These are phyloP conservation scores for Drosophila glabriapex DNA, from an alignment of 2,888 invertebrate genomes.

Conservation along the genomic window DNA sequence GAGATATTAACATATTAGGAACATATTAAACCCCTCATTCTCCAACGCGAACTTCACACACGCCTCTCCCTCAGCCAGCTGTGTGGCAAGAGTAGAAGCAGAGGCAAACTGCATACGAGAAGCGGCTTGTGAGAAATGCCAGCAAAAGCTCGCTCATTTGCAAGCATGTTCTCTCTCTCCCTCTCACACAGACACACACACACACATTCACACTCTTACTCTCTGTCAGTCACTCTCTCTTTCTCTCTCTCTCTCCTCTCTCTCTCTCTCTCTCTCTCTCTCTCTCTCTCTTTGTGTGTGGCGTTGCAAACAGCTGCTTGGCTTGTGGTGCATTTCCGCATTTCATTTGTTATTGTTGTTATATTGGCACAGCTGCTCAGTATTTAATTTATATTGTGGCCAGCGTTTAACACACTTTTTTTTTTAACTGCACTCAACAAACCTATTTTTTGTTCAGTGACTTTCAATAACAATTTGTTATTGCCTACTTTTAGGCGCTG, in stretches of 20 bases:
- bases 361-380: conserved; percentile 38
- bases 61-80: neutral
- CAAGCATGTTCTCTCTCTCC: neutral
- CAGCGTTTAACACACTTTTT: conserved; percentile 7
- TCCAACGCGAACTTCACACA: neutral
- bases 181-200: conserved; percentile 1
- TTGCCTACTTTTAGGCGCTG: conserved; percentile 41
- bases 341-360: conserved; percentile 49
- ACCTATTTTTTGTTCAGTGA: neutral
- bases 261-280: conserved; percentile 5
- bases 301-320: conserved; percentile 58
- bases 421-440: neutral
- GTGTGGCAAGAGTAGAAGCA: neutral
- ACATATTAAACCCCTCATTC: too few relatives aligned
- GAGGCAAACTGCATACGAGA: conserved; percentile 12
- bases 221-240: conserved; percentile 14
- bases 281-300: conserved; percentile 1
- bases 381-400: conserved; percentile 32
- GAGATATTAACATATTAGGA: neutral
- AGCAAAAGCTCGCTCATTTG: conserved; percentile 58
- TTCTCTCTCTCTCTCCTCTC: conserved; percentile 11
- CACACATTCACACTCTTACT: neutral
- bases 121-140: conserved; percentile 14
- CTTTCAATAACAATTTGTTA: neutral
- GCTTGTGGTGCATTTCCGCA: conserved; percentile 50